Evolutionary conservation across 2,888 invertebrate species (phyloP), one percentile per base, ranked within the genome.

Genomic region (Listrodromus nycthemerus): DNA sequence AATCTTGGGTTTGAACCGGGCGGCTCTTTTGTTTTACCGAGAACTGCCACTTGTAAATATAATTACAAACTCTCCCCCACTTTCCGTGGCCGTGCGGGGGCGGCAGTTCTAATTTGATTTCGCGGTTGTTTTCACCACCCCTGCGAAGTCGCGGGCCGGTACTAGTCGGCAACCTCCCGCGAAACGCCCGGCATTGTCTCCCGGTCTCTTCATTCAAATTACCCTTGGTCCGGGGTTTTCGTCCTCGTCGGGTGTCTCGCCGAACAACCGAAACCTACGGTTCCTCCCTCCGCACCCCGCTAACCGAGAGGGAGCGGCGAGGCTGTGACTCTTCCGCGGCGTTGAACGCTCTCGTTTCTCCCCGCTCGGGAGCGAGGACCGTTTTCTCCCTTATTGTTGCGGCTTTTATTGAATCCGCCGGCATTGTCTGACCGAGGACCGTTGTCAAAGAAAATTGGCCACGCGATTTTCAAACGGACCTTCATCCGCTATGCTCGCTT

Each of bases 161-260:
- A 82, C 86, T 75, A 48, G 75, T 33, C 71, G 58, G 67, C 84
- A 80, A 85, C 75, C 86, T 84, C 78, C 85, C 85, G 81, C 50
- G 74, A 75, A 84, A 84, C 81, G 78, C 81, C 70, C 77, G 48
- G 91, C 91, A 93, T 93, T 93, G 93, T 93, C 92, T 93, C 91
- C 89, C 92, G 48, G 91, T 92, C 92, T 92, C 92, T 93, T 92
- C 92, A 92, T 92, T 92, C 92, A 92, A 93, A 93, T 93, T 93
- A 92, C 92, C 92, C 90, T 82, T 82, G 79, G 37, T 89, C 88
- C 87, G 87, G 88, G 41, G 88, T 87, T 89, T 88, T 90, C 90
- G 90, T 91, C 90, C 90, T 90, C 90, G 86, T 89, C 77, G 80
- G 67, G 61, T 69, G 61, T 6, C 33, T 67, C 24, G 10, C 13